These are phyloP conservation scores for Drosophila acutilabella DNA, from an alignment of 2,888 invertebrate species.

Conservation along the genomic window DNA sequence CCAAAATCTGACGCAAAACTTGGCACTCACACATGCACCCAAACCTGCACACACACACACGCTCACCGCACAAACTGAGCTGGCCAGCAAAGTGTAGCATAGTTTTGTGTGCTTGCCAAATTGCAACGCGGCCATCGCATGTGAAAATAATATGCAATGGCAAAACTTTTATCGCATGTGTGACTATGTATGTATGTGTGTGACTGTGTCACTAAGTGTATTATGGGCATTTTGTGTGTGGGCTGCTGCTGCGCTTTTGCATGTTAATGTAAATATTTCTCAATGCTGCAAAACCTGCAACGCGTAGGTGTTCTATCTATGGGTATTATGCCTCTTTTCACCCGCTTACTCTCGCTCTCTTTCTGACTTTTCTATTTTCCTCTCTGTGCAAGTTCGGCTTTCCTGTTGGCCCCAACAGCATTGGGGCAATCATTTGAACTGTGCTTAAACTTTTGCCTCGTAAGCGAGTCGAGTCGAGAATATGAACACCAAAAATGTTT, in stretches of 20 bases:
- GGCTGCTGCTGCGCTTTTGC: slow-evolving; percentile 53
- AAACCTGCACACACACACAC: slow-evolving; percentile 7
- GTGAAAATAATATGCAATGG: slow-evolving; percentile 27
- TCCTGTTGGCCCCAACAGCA: slow-evolving; percentile 40
- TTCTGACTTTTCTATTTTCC: not conserved
- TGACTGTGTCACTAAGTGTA: slow-evolving; percentile 16
- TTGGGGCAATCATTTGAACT: slow-evolving; percentile 64
- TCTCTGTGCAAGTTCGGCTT: slow-evolving; percentile 27
- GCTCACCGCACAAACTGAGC: not conserved
- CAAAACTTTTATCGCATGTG: slow-evolving; percentile 26
- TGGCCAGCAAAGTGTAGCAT: slow-evolving; percentile 44
- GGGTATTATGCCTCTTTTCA: slow-evolving; percentile 6
- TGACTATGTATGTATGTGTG: slow-evolving; percentile 10
- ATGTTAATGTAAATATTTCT: slow-evolving; percentile 67
- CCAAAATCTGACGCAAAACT: slow-evolving; percentile 61
- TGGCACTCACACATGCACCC: slow-evolving; percentile 41
- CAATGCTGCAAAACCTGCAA: slow-evolving; percentile 42
- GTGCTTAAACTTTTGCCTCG: slow-evolving; percentile 55
- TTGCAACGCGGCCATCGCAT: slow-evolving; percentile 46
- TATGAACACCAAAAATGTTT: slow-evolving; percentile 35
- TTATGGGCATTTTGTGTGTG: slow-evolving; percentile 31
- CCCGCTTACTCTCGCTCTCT: not conserved
- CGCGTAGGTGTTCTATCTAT: slow-evolving; percentile 59
- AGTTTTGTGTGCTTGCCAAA: slow-evolving; percentile 57
- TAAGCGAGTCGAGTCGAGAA: slow-evolving; percentile 44